phyloP scores from a whole-genome alignment of 2,888 invertebrate species.

The Nineta flava region DNA sequence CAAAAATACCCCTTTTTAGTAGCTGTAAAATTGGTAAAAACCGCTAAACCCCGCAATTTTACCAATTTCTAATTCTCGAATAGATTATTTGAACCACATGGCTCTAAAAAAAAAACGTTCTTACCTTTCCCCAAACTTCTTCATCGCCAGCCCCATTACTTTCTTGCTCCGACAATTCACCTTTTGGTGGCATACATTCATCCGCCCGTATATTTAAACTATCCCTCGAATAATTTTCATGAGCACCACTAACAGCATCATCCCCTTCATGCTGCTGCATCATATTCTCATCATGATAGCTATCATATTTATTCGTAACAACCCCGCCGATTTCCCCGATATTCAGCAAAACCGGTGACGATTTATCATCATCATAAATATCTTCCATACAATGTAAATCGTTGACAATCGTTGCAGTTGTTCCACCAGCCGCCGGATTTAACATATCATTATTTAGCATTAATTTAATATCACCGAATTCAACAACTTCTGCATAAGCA shows the following conservation, averaged over 20 bases:
- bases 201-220: slow-evolving; percentile 66
- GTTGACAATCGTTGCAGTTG: slow-evolving; percentile 23
- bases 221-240: slow-evolving; percentile 20
- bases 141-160: slow-evolving; percentile 64
- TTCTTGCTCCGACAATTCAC: slow-evolving; percentile 75
- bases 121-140: slow-evolving; percentile 57
- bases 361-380: slow-evolving; percentile 14
- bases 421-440: slow-evolving; percentile 14
- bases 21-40: no score
- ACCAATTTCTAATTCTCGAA: no score
- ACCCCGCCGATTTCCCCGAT: slow-evolving; percentile 23
- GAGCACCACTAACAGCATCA: not conserved
- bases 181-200: slow-evolving; percentile 75
- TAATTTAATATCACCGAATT: slow-evolving; percentile 31
- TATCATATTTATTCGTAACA: slow-evolving; percentile 19
- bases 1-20: no score
- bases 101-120: slow-evolving; percentile 15
- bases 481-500: slow-evolving; percentile 12
- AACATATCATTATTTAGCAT: slow-evolving; percentile 23
- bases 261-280: slow-evolving; percentile 19
- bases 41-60: no score
- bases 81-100: no score
- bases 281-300: slow-evolving; percentile 26
- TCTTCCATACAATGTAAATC: slow-evolving; percentile 18
- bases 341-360: slow-evolving; percentile 23